Conservation (phyloP, 2,797 vertebrate species). For the Peromyscus eremicus region DNA sequence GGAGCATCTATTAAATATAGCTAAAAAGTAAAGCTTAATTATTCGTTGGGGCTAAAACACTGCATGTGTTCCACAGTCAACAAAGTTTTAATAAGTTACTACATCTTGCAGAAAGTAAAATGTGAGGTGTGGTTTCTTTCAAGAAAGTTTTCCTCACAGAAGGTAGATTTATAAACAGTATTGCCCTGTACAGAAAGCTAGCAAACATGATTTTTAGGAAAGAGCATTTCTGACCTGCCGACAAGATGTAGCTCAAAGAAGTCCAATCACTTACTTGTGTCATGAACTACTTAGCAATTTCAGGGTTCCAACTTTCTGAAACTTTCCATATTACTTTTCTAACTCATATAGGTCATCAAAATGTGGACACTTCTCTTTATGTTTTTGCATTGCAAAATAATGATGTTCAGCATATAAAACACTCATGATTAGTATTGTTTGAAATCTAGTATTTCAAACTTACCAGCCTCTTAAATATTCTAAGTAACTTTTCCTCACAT, state of each 20-base stretch:
- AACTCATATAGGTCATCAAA: not conserved
- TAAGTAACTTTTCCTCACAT: not conserved
- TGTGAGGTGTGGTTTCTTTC: not conserved
- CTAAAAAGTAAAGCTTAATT: not conserved
- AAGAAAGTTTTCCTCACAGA: not conserved
- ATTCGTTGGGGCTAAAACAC: not conserved
- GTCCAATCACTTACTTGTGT: not conserved
- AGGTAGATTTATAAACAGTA: not conserved
- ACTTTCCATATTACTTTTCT: not conserved
- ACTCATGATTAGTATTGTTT: not conserved
- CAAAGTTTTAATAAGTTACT: not conserved
- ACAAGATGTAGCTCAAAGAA: not conserved
- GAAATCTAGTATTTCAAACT: not conserved
- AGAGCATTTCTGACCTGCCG: too few relatives aligned
- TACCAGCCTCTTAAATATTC: not conserved
- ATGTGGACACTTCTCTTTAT: not conserved
- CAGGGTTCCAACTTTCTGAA: not conserved
- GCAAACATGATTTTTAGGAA: not conserved
- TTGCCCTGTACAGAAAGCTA: not conserved
- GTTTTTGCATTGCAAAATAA: not conserved
- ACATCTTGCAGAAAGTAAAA: not conserved
- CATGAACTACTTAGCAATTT: accelerated
- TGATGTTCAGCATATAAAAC: not conserved
- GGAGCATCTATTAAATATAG: not conserved
- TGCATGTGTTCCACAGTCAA: not conserved